Evolutionary conservation across 2,888 invertebrate species (phyloP), one percentile per base, ranked within the genome.

Genomic region (Orthosia incerta): DNA sequence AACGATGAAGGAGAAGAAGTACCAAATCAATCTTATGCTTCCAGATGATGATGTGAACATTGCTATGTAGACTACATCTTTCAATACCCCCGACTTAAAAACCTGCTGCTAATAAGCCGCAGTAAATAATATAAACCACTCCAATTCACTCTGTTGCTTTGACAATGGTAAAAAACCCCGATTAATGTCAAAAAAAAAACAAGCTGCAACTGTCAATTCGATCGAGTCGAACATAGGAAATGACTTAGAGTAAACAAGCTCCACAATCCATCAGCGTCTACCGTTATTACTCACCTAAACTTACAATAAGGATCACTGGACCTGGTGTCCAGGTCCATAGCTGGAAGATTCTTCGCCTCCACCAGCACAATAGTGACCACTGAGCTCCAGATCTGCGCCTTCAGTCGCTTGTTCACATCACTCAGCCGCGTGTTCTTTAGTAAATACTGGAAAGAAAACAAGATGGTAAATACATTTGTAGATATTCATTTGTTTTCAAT

Each of bases 281-380:
- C 16, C 2, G 16, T 3, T 56, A 55, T 5, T 77, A 92, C 94
- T 93, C 92, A 98, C 98, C 98, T 98, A 97, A 99, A 99, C 96
- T 99, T 99, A 92, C 99, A 99, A 93, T 99, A 99, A 71, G 99
- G 99, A 93, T 99, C 99, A 86, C 98, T 98, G 79, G 98, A 97
- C 82, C 99, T 98, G n/a, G 97, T 97, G 89, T 99, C 99, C 86
- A 98, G 97, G 91, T 99, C 98, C 97, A 98, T 98, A 0, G 98
- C 97, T 3, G 98, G 97, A 74, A 99, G 97, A 92, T 99, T 98
- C 95, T 98, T 98, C 16, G 99, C 99, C 94, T 99, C 99, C 39
- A 99, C 98, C 83, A 99, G 97, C n/a, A 99, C 98, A 86, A 99
- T 98, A 76, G 99, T 99, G 53, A 99, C 99, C 73, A 99, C 99